phyloP scores from a whole-genome alignment of 1,140 invertebrate species.

The Coelopa frigida region DNA sequence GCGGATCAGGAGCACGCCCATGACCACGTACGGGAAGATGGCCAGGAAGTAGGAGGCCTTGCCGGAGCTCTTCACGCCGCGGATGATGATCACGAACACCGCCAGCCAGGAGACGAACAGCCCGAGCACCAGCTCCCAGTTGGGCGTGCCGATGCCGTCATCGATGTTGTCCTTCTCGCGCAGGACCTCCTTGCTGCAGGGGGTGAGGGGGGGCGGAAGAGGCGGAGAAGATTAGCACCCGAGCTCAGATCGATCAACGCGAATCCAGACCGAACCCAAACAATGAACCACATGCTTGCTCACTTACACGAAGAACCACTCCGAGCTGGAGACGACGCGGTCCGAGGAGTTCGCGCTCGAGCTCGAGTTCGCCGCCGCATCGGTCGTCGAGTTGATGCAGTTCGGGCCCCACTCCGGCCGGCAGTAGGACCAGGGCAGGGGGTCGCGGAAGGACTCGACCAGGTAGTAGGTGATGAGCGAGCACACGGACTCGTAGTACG shows the following conservation, averaged over 20 bases:
- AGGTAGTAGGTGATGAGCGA: slow-evolving; percentile 66
- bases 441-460: slow-evolving; percentile 51
- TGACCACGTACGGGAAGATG: slow-evolving; percentile 78
- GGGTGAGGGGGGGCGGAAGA: slow-evolving; percentile 10
- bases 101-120: slow-evolving; percentile 70
- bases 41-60: slow-evolving; percentile 79
- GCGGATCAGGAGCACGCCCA: slow-evolving; percentile 64
- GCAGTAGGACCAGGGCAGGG: slow-evolving; percentile 59
- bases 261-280: neutral
- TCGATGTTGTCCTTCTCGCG: slow-evolving; percentile 59
- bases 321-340: slow-evolving; percentile 50
- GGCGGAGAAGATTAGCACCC: neutral
- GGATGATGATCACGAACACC: slow-evolving; percentile 67
- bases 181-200: slow-evolving; percentile 57
- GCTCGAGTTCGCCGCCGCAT: neutral
- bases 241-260: no score
- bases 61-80: slow-evolving; percentile 69
- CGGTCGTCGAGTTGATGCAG: slow-evolving; percentile 25
- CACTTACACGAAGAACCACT: slow-evolving; percentile 55
- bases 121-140: slow-evolving; percentile 72
- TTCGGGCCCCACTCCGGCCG: slow-evolving; percentile 50
- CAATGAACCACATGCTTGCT: neutral
- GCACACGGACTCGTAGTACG: slow-evolving; percentile 68
- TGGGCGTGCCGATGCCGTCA: slow-evolving; percentile 61
- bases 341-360: neutral